phyloP scores from a whole-genome alignment of 2,888 invertebrate genomes.

The Emesis furor region DNA sequence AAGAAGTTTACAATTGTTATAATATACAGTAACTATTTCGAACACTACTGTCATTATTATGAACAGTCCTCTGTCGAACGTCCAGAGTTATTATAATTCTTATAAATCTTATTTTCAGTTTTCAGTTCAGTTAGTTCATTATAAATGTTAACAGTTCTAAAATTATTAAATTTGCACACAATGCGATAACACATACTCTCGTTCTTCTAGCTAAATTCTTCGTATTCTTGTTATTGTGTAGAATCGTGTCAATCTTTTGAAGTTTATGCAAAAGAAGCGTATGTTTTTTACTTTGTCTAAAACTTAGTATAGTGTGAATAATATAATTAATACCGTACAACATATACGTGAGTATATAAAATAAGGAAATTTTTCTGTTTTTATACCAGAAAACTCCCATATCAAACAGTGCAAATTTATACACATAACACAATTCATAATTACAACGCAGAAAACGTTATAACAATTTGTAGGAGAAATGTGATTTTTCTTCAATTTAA shows the following conservation, averaged over 20 bases:
- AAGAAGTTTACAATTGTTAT: slow-evolving; percentile 61
- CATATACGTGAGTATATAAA: slow-evolving; percentile 47
- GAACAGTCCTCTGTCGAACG: slow-evolving; percentile 53
- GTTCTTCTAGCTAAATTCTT: neutral
- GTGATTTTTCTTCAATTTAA: too few relatives aligned
- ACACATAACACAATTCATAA: too few relatives aligned
- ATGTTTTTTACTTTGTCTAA: slow-evolving; percentile 41
- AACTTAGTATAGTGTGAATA: slow-evolving; percentile 43
- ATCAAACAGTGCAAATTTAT: too few relatives aligned
- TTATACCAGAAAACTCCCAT: slow-evolving; percentile 35
- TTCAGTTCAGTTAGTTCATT: too few relatives aligned
- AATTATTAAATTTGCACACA: neutral
- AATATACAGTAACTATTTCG: slow-evolving; percentile 64
- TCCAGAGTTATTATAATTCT: too few relatives aligned
- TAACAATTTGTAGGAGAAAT: too few relatives aligned
- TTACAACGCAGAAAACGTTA: too few relatives aligned
- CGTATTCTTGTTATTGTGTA: slow-evolving; percentile 33
- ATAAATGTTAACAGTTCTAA: neutral
- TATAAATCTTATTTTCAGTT: too few relatives aligned
- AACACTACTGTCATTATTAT: slow-evolving; percentile 61
- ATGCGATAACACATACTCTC: neutral
- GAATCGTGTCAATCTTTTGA: slow-evolving; percentile 39
- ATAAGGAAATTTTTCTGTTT: slow-evolving; percentile 12
- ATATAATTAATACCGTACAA: slow-evolving; percentile 54
- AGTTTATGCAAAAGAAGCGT: slow-evolving; percentile 51